Conservation (phyloP, 2,797 vertebrate genomes). For the Siniperca obscura region DNA sequence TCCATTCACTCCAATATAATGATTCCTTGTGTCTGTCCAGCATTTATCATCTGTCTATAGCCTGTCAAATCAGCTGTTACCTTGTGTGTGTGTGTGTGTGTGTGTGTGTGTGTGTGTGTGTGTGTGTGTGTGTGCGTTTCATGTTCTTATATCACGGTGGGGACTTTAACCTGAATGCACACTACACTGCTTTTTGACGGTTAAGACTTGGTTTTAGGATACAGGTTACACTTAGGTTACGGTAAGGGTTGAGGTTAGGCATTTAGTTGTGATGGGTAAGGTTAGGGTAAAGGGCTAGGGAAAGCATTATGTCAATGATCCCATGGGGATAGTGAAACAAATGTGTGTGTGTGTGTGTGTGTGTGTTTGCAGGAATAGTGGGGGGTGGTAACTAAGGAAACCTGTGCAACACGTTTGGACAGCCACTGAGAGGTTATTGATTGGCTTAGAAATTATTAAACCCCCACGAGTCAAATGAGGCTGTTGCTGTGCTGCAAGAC, state of each 20-base stretch:
- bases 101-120: slow-evolving; percentile 31
- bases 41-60: slow-evolving; percentile 20
- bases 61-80: slow-evolving; percentile 31
- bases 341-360: slow-evolving; percentile 11
- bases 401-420: slow-evolving; percentile 57
- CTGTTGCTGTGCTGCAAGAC: slow-evolving; percentile 44
- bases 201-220: too few relatives aligned
- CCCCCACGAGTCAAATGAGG: slow-evolving; percentile 41
- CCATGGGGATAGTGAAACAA: too few relatives aligned
- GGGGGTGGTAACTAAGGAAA: slow-evolving; percentile 52
- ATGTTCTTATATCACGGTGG: too few relatives aligned
- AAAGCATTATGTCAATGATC: too few relatives aligned
- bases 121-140: slow-evolving; percentile 14
- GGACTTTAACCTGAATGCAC: too few relatives aligned
- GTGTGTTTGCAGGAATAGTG: not conserved
- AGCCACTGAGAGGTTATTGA: slow-evolving; percentile 69
- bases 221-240: too few relatives aligned
- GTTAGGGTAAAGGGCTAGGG: too few relatives aligned
- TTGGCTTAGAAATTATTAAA: slow-evolving; percentile 69
- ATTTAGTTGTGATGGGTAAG: too few relatives aligned
- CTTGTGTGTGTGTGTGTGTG: slow-evolving; percentile 25
- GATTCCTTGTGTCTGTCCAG: slow-evolving; percentile 31
- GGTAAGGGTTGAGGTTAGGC: too few relatives aligned
- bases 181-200: too few relatives aligned
- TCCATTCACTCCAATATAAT: slow-evolving; percentile 10